Percentiles rank a stretch among this genome's conserved stretches.
Conservation (phyloP, 2,113 vertebrate genomes). For the Cygnus buccinator region DNA sequence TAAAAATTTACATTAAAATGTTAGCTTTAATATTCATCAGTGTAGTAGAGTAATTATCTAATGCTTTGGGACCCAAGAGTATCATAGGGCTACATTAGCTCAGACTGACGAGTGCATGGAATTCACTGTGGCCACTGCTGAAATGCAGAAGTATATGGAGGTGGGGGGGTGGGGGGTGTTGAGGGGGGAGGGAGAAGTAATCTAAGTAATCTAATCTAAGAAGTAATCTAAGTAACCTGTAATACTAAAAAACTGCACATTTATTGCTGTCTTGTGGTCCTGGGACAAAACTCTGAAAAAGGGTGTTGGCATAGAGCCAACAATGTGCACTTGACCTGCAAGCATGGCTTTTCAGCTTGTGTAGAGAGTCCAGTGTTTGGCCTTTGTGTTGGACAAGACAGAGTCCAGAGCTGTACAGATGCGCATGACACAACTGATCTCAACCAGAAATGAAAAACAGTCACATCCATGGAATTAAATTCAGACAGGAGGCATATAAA, state of each 20-base stretch:
- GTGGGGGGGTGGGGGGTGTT: no score
- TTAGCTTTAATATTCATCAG: neutral
- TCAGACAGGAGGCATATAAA: neutral
- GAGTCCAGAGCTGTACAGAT: neutral
- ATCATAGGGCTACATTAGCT: neutral
- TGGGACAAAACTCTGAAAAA: neutral
- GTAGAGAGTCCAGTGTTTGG: neutral
- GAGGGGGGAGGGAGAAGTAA: no score
- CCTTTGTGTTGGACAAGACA: neutral
- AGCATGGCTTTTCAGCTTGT: neutral
- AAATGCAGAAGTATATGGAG: neutral
- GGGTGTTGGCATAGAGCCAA: fast-evolving
- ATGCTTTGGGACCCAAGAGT: neutral
- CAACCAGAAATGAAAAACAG: neutral
- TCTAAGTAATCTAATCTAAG: no score
- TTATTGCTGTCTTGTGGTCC: neutral
- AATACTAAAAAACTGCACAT: fast-evolving
- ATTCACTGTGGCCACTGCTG: neutral
- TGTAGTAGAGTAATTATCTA: neutral
- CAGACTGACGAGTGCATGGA: neutral
- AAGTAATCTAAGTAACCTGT: neutral
- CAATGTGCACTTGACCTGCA: neutral
- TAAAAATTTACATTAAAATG: neutral
- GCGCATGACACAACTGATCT: fast-evolving
- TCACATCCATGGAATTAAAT: neutral